Evolutionary conservation across 92 coral and sea anemone species (phyloP), one percentile per base, ranked within the genome.

Genomic region (Phymanthus crucifer): DNA sequence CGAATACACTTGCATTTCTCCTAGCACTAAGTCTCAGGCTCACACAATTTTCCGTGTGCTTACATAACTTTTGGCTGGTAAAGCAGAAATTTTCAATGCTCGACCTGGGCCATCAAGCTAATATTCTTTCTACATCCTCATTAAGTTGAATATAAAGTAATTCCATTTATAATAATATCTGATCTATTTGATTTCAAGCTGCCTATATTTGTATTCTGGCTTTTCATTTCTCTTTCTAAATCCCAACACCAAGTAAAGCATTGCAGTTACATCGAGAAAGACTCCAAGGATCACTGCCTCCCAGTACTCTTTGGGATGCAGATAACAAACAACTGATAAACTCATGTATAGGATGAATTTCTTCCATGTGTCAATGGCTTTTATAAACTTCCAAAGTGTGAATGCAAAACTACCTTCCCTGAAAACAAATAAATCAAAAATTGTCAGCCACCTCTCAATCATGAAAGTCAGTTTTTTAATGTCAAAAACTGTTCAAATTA

Each of bases 321-420:
- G 86, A 69, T 84, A 95, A 32, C 98, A 95, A 16, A 87, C 83
- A 18, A 86, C 47, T 12, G 98, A 95, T 52, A 95, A 70, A 3
- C 87, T 83, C 18, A 80, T 85, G 80, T 95, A 95, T 54, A 95
- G 82, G 26, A 95, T 61, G 14, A 87, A 86, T 86, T 91, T 93
- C 82, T 95, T 95, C 98, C 98, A 95, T 80, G 87, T 90, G 79
- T 95, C 98, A 23, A 93, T 66, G 40, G 97, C 95, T 74, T 88
- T 40, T 26, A 95, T 61, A 76, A 86, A 88, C 24, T 89, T 83
- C 98, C 98, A 95, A 24, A 93, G 83, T 23, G 84, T 83, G 48
- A 83, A 87, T 34, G 87, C 83, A 58, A 85, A 87, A 47, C 91
- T 79, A 6, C 86, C 93, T 40, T 95, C 93, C 66, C 98, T 95